Evolutionary conservation across 1,140 invertebrate species (phyloP).

Genomic region (Globodera ellingtonae): DNA sequence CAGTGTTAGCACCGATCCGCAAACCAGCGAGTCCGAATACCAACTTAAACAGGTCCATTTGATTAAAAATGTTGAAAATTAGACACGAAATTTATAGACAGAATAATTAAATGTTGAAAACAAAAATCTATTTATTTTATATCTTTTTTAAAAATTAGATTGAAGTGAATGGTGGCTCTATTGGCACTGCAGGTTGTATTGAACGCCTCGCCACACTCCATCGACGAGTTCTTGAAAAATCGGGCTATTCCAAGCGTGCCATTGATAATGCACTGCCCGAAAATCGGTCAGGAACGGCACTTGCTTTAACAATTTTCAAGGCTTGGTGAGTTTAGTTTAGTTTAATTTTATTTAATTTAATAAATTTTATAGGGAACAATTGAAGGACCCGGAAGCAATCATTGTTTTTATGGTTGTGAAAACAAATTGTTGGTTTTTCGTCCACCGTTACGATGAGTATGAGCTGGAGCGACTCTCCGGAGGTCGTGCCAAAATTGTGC

Average conservation of each 20-base stretch:
- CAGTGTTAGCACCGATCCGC: neutral
- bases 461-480: conserved; percentile 71
- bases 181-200: conserved; percentile 88
- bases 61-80: no score
- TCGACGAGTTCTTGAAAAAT: conserved; percentile 63
- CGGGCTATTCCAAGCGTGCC: conserved; percentile 20
- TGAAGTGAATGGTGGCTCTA: conserved; percentile 92
- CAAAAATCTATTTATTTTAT: conserved; percentile 66
- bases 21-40: conserved; percentile 32
- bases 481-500: conserved; percentile 73
- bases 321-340: conserved; percentile 51
- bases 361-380: conserved; percentile 44
- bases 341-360: neutral
- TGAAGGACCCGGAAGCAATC: conserved; percentile 69
- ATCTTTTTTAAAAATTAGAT: conserved; percentile 70
- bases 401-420: conserved; percentile 88
- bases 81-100: conserved; percentile 31
- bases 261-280: conserved; percentile 46
- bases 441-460: conserved; percentile 86
- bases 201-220: conserved; percentile 70
- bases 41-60: conserved; percentile 48
- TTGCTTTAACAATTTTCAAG: conserved; percentile 51
- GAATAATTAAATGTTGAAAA: conserved; percentile 64
- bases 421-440: conserved; percentile 70
- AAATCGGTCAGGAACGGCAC: conserved; percentile 51